Conservation (phyloP, 2,113 vertebrate species). For the Scomber colias region DNA sequence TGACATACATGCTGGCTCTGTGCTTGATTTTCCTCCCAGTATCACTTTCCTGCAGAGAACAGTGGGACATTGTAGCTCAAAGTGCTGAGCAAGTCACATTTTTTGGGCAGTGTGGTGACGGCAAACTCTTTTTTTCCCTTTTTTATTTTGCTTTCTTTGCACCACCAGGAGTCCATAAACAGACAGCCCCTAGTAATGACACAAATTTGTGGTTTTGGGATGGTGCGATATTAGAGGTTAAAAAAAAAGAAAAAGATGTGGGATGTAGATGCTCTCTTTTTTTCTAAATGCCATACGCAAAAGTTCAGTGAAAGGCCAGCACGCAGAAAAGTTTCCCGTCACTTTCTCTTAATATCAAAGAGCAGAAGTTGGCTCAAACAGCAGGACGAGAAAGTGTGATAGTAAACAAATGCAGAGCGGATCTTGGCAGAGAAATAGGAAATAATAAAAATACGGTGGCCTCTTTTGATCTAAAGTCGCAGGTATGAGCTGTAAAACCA, state of each 20-base stretch:
- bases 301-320: constrained; percentile 1
- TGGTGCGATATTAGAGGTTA: background rate
- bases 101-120: constrained; percentile 16
- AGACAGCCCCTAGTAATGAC: constrained; percentile 13
- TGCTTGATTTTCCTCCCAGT: constrained; percentile 25
- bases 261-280: background rate
- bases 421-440: background rate
- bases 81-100: constrained; percentile 44
- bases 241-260: constrained; percentile 5
- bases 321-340: background rate
- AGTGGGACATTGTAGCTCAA: constrained; percentile 39
- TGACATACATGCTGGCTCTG: background rate
- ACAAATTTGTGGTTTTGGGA: constrained; percentile 20
- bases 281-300: constrained; percentile 19
- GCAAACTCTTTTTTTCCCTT: background rate
- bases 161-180: background rate
- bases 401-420: background rate
- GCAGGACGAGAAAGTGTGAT: background rate
- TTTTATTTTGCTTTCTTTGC: background rate
- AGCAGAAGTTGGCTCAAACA: background rate
- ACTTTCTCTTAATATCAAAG: constrained; percentile 19
- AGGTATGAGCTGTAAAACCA: too few species aligned
- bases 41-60: constrained; percentile 37
- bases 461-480: rapidly evolving
- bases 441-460: background rate